Conservation (phyloP, 2,113 vertebrate species). For the Cettia cetti region DNA sequence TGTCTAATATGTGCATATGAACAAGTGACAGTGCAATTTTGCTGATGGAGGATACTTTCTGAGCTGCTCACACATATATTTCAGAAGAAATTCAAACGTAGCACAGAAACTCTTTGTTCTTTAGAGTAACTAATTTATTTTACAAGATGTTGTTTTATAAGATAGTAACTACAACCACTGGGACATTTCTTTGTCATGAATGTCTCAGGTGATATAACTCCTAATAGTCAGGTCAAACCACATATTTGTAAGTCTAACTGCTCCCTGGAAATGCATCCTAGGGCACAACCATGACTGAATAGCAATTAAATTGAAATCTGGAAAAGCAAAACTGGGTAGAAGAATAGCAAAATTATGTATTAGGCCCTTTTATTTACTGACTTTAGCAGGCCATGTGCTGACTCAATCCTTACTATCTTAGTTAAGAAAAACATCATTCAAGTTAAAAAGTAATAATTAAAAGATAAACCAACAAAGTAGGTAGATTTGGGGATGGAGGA, state of each 20-base stretch:
- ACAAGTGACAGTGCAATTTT: not conserved
- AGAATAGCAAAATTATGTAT: not conserved
- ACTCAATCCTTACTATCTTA: not conserved
- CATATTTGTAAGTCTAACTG: not conserved
- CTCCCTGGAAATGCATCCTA: not conserved
- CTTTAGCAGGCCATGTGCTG: not conserved
- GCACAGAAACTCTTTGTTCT: not conserved
- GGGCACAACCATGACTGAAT: not conserved
- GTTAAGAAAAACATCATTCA: not conserved
- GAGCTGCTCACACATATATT: not conserved
- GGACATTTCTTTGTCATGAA: not conserved
- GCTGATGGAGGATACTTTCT: not conserved
- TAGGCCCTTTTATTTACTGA: not conserved
- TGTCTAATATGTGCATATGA: not conserved
- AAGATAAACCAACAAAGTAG: not conserved
- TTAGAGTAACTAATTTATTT: not conserved
- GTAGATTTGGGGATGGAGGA: not conserved
- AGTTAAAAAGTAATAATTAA: not conserved
- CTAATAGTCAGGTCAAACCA: not conserved
- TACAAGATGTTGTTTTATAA: not conserved
- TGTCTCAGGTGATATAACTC: not conserved
- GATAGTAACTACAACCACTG: not conserved
- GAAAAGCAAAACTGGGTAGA: not conserved
- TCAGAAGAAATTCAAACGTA: not conserved
- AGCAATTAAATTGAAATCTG: not conserved